phyloP scores from a whole-genome alignment of 2,113 vertebrate genomes.

The Orycteropus afer region DNA sequence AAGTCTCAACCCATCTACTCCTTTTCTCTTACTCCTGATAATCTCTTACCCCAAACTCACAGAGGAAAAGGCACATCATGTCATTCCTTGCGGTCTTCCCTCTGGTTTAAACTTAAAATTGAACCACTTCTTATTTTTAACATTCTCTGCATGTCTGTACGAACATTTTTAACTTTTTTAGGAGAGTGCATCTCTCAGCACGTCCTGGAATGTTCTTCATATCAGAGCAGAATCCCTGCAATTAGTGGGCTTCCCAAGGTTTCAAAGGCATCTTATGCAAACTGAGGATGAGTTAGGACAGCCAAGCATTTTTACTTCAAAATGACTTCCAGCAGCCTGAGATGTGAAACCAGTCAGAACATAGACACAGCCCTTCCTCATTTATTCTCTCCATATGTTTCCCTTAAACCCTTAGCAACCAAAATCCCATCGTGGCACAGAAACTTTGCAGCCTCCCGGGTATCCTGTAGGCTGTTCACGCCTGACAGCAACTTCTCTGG shows the following conservation, averaged over 20 bases:
- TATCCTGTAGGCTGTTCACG: neutral
- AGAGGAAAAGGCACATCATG: neutral
- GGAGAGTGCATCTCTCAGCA: neutral
- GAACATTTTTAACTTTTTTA: neutral
- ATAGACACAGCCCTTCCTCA: neutral
- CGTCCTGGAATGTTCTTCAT: neutral
- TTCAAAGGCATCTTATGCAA: slow-evolving; percentile 40
- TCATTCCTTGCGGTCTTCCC: neutral
- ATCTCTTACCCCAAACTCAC: neutral
- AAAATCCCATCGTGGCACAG: neutral
- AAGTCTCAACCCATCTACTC: neutral
- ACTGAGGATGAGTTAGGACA: neutral
- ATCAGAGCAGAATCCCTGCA: slow-evolving; percentile 20
- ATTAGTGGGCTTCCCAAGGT: neutral
- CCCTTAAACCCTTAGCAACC: slow-evolving; percentile 47
- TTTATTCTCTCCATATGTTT: neutral
- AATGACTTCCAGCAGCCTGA: neutral
- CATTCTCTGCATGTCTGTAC: neutral
- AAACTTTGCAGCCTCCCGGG: neutral
- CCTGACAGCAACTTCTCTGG: slow-evolving; percentile 27
- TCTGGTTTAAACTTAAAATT: slow-evolving; percentile 45
- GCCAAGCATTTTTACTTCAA: neutral
- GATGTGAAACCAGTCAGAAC: neutral
- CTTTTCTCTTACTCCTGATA: neutral
- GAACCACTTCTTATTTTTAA: slow-evolving; percentile 41